These are phyloP conservation scores for Crotophaga sulcirostris DNA, from an alignment of 2,113 vertebrate genomes.

Conservation along the genomic window DNA sequence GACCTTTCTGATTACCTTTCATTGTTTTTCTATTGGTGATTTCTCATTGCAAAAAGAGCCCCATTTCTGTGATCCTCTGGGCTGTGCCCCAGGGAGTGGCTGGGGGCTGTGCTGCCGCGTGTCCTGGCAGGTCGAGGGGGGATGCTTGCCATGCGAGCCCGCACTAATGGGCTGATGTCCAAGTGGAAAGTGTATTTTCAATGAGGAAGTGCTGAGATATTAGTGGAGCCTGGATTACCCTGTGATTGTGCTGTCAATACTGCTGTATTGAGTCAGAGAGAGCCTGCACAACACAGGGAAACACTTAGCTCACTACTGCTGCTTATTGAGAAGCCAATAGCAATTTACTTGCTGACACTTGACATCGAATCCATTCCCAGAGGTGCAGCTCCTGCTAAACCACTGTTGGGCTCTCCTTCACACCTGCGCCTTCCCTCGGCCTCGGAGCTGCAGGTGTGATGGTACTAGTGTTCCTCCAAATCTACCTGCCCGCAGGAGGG, in stretches of 20 bases:
- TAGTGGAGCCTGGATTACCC: slow-evolving; percentile 86
- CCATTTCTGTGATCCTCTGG: slow-evolving; percentile 46
- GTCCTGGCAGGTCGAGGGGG: background rate
- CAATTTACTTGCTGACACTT: slow-evolving; percentile 95
- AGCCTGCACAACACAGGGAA: slow-evolving; percentile 84
- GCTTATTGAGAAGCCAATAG: slow-evolving; percentile 99
- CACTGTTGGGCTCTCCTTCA: background rate
- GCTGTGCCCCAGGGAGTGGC: background rate
- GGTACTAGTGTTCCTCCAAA: fast-evolving
- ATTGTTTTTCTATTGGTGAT: slow-evolving; percentile 52
- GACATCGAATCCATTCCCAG: slow-evolving; percentile 77
- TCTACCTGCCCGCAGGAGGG: fast-evolving
- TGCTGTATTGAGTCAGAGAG: slow-evolving; percentile 88
- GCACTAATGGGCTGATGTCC: slow-evolving; percentile 71
- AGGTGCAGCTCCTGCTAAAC: slow-evolving; percentile 66
- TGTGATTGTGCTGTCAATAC: slow-evolving; percentile 98
- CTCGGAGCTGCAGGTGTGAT: background rate
- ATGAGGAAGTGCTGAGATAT: slow-evolving; percentile 77
- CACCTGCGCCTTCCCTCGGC: background rate
- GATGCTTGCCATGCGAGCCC: background rate
- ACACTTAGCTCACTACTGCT: slow-evolving; percentile 86
- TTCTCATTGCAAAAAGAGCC: slow-evolving; percentile 50
- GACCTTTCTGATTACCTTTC: slow-evolving; percentile 66
- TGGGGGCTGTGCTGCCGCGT: background rate
- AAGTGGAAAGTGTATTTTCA: slow-evolving; percentile 76